Conservation (phyloP, 2,888 invertebrate genomes). For the Drosophila falleni region DNA sequence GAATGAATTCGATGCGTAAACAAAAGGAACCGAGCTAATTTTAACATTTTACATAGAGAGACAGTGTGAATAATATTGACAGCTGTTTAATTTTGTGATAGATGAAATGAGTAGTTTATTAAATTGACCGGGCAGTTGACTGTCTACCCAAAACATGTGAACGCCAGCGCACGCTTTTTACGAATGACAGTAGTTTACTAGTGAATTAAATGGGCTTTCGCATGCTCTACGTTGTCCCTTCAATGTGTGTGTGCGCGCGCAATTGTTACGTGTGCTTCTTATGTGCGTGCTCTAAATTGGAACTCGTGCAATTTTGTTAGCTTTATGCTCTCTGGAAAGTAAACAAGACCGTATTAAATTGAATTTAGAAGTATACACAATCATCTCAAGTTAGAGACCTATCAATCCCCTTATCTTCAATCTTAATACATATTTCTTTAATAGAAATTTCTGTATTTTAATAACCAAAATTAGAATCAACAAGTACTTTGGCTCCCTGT, state of each 20-base stretch:
- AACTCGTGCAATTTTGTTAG: not conserved
- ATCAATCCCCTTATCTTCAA: not conserved
- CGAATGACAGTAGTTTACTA: conserved; percentile 43
- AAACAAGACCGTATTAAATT: not conserved
- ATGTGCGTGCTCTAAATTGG: conserved; percentile 17
- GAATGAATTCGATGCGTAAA: not conserved
- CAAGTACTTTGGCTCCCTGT: conserved; percentile 26
- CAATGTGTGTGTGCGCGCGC: conserved; percentile 56
- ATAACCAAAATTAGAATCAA: conserved; percentile 24
- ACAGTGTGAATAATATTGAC: not conserved
- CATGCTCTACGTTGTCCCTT: conserved; percentile 22
- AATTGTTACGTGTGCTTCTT: conserved; percentile 43
- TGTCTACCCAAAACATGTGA: conserved; percentile 22
- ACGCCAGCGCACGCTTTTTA: conserved; percentile 22
- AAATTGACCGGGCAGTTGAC: conserved; percentile 16
- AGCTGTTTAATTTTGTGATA: conserved; percentile 3
- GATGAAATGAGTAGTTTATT: conserved; percentile 23
- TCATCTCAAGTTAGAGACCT: not conserved
- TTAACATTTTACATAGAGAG: conserved; percentile 7
- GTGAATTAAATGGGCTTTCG: conserved; percentile 50
- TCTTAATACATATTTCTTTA: not conserved
- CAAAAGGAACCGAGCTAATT: not conserved
- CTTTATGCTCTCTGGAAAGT: not conserved
- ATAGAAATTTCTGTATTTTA: not conserved
- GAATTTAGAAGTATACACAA: not conserved